Conservation (phyloP, 2,113 vertebrate species). For the Vombatus ursinus region DNA sequence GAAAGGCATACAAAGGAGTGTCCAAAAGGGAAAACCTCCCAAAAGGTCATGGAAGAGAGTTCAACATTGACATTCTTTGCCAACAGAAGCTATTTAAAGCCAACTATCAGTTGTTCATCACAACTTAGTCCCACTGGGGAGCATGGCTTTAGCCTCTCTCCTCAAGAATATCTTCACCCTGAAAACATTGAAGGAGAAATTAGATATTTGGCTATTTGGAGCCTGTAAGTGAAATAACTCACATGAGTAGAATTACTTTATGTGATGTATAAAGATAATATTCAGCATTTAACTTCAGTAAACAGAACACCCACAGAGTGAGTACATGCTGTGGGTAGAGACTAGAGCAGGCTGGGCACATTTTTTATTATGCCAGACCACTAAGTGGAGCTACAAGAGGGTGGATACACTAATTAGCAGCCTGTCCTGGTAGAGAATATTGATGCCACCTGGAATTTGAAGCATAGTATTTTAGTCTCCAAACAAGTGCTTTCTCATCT, state of each 20-base stretch:
- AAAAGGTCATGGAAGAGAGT: not conserved
- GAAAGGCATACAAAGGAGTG: not conserved
- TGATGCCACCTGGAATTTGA: slow-evolving; percentile 64
- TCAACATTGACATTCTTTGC: not conserved
- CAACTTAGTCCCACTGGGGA: not conserved
- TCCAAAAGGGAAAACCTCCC: not conserved
- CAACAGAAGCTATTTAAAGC: not conserved
- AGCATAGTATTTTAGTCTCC: slow-evolving; percentile 62
- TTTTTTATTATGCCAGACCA: not conserved
- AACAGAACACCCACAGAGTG: not conserved
- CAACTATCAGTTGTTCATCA: not conserved
- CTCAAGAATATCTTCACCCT: not conserved
- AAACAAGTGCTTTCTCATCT: slow-evolving; percentile 64
- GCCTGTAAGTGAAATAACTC: not conserved
- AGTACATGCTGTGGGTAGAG: not conserved
- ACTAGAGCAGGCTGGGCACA: not conserved
- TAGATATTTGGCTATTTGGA: not conserved
- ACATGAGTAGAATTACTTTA: slow-evolving; percentile 18
- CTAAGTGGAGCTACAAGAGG: not conserved
- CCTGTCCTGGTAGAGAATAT: slow-evolving; percentile 58
- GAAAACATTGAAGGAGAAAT: not conserved
- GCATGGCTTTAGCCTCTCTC: not conserved
- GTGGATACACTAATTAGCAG: slow-evolving; percentile 70
- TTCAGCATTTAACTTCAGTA: not conserved
- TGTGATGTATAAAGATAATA: not conserved